These are phyloP conservation scores for Plectropomus leopardus DNA, from an alignment of 2,113 vertebrate genomes.

Conservation along the genomic window DNA sequence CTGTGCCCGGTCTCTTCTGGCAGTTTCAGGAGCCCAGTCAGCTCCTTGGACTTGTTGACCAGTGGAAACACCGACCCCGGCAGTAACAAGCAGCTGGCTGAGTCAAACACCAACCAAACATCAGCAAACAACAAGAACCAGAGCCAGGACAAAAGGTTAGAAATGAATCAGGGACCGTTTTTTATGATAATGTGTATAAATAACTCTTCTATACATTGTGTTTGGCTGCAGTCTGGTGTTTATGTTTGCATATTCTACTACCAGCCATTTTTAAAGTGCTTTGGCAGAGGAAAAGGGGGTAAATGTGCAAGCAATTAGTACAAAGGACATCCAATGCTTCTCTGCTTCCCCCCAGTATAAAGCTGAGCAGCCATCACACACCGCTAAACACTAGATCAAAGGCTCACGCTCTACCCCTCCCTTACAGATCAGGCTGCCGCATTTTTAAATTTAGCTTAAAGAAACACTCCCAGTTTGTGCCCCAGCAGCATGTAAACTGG, in stretches of 20 bases:
- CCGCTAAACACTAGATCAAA: conserved; percentile 70
- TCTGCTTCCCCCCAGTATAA: conserved; percentile 40
- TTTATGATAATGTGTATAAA: neutral
- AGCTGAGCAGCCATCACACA: conserved; percentile 61
- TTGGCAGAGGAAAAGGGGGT: conserved; percentile 33
- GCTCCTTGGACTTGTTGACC: conserved; percentile 38
- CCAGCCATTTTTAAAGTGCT: conserved; percentile 32
- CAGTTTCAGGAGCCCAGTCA: conserved; percentile 13
- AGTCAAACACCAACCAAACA: conserved; percentile 40
- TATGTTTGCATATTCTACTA: conserved; percentile 41
- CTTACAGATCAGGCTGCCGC: conserved; percentile 59
- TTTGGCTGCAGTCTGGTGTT: conserved; percentile 27
- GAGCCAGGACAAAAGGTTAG: conserved; percentile 54
- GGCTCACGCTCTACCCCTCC: conserved; percentile 62
- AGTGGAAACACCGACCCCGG: neutral
- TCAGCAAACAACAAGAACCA: conserved; percentile 35
- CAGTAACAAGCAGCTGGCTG: conserved; percentile 21
- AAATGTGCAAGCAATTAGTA: conserved; percentile 77
- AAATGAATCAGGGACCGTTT: neutral
- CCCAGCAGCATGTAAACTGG: conserved; percentile 49
- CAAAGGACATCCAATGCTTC: conserved; percentile 62
- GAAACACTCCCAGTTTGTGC: conserved; percentile 59
- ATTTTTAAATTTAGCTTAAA: conserved; percentile 68
- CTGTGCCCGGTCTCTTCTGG: conserved; percentile 37
- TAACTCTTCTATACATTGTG: conserved; percentile 2